Evolutionary conservation across 2,113 vertebrate genomes (phyloP).

Genomic region (Syngnathus floridae): DNA sequence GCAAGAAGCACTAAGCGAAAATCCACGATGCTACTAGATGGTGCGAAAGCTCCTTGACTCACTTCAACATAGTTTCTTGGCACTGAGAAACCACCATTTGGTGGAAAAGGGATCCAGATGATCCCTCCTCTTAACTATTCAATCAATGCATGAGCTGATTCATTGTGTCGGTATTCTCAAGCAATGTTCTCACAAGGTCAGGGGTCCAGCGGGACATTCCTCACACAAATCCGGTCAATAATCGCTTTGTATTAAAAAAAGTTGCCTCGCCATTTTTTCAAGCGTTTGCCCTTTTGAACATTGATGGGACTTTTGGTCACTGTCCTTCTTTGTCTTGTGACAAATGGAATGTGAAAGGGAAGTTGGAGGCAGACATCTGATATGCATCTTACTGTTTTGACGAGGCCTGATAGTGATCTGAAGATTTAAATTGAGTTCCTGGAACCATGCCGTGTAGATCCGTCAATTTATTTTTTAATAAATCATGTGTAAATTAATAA

Average conservation of each 20-base stretch:
- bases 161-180: slow-evolving; percentile 27
- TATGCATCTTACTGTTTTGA: background rate
- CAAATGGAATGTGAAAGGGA: no score
- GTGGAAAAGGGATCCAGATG: slow-evolving; percentile 9
- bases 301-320: background rate
- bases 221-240: slow-evolving; percentile 21
- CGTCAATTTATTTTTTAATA: background rate
- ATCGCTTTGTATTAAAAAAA: background rate
- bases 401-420: background rate
- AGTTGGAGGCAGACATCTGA: background rate
- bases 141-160: slow-evolving; percentile 39
- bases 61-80: no score
- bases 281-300: background rate
- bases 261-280: background rate
- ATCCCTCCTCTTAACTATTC: slow-evolving; percentile 33
- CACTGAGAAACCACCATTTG: no score
- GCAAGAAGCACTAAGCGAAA: no score
- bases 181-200: slow-evolving; percentile 20
- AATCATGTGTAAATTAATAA: background rate
- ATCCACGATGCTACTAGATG: no score
- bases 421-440: background rate
- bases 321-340: background rate
- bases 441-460: background rate
- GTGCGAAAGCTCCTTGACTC: no score
- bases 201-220: slow-evolving; percentile 7